Conservation (phyloP, 1,140 invertebrate species). For the Drosophila sechellia region DNA sequence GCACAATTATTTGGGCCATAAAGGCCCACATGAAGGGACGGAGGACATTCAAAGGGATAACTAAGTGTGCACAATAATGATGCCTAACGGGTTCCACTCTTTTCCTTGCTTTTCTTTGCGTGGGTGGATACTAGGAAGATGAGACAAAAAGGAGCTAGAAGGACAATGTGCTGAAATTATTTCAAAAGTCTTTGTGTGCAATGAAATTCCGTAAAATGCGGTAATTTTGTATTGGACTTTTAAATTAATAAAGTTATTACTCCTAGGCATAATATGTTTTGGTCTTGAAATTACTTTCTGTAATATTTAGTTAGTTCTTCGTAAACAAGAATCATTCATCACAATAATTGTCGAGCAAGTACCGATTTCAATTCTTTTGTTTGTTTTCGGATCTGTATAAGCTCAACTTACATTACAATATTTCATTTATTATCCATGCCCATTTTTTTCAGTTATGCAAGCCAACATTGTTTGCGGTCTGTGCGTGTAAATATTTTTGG, state of each 20-base stretch:
- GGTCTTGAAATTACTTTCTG: too few relatives aligned
- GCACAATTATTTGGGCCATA: conserved; percentile 37
- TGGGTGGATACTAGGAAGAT: background rate
- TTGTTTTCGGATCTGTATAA: too few relatives aligned
- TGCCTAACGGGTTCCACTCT: conserved; percentile 5
- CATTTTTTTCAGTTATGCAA: conserved; percentile 8
- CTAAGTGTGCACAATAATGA: conserved; percentile 28
- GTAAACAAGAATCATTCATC: background rate
- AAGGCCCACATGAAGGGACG: background rate
- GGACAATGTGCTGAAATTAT: conserved; percentile 7
- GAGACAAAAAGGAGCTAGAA: background rate
- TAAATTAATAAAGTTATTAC: too few relatives aligned
- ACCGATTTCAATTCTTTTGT: too few relatives aligned
- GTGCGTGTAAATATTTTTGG: background rate
- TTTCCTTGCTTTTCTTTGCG: background rate
- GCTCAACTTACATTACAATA: background rate
- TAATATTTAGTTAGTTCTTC: too few relatives aligned
- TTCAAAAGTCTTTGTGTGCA: background rate
- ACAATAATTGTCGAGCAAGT: background rate
- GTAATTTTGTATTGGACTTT: too few relatives aligned
- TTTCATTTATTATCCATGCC: background rate
- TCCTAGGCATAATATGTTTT: too few relatives aligned
- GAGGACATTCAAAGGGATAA: conserved; percentile 15
- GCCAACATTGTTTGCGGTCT: conserved; percentile 3
- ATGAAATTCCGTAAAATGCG: too few relatives aligned